Base-by-base conservation (phyloP, 2,113 vertebrate species). In the Percopsis transmontana region DNA sequence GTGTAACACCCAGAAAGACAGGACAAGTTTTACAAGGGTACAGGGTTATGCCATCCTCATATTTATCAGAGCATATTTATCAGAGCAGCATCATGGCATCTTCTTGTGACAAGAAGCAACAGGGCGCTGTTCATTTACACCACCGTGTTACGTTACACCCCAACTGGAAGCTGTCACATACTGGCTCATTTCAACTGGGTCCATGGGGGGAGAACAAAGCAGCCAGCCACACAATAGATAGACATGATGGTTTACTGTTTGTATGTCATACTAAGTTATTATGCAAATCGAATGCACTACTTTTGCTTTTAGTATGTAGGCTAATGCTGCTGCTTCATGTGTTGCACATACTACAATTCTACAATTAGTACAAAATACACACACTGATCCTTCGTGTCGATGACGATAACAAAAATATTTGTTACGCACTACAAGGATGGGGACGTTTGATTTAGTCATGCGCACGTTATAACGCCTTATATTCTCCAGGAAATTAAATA, bases 1-100 rank as follows among this genome's bases (percentile, higher is more conserved):
- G 2, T 23, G 20, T 33, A 58, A 4, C 27, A 33, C 27, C 27
- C 13, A 47, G 60, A 20, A 39, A 18, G 14, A 41, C 54, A 51
- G 51, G 14, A 41, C 54, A 51, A 45, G 70, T 70, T 64, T 70
- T 38, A 54, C 58, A 27, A 1, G 24, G 64, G 60, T 45, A 67
- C 44, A 38, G 61, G 50, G 52, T 41, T 73, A 2, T 1, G 60
- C 62, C 77, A 52, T 62, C 23, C 27, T 45, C 13, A 45, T 13
- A 33, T 16, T 24, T 33, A 24, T 15, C 54, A 27, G 14, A 33
- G 24, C 3, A 19, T 13, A 33, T 16, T 24, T 33, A 24, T 15
- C 54, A 27, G 14, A 33, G 24, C 3, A 19, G n/a, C 18, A n/a
- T 45, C 44, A 27, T 19, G 45, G 53, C 76, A 68, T 48, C 41